These are phyloP conservation scores for Drosophila elegans DNA, from an alignment of 1,140 invertebrate genomes.

Conservation along the genomic window DNA sequence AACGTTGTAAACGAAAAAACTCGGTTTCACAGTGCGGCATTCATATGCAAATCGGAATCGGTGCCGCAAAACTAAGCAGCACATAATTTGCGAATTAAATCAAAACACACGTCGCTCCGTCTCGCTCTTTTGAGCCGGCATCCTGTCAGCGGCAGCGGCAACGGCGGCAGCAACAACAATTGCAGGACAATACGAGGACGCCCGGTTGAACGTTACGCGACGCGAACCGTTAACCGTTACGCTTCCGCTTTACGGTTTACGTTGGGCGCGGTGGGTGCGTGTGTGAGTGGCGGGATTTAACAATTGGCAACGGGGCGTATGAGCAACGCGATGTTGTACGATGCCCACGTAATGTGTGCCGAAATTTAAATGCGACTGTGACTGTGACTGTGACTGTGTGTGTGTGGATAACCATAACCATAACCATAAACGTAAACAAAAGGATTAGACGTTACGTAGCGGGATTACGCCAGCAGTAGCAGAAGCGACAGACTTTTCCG, in stretches of 20 bases:
- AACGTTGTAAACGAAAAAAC: constrained; percentile 35
- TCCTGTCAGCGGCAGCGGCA: constrained; percentile 1
- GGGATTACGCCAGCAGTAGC: constrained; percentile 53
- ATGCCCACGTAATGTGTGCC: constrained; percentile 77
- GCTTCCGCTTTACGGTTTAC: constrained; percentile 48
- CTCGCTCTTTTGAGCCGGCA: constrained; percentile 20
- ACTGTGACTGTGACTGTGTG: constrained; percentile 5
- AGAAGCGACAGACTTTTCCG: constrained; percentile 23
- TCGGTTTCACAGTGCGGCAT: constrained; percentile 57
- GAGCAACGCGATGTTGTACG: constrained; percentile 49
- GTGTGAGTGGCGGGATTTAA: constrained; percentile 36
- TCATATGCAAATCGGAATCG: constrained; percentile 55
- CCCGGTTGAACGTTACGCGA: constrained; percentile 50
- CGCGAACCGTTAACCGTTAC: constrained; percentile 69
- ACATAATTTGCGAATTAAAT: constrained; percentile 78
- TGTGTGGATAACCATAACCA: constrained; percentile 28
- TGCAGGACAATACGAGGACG: constrained; percentile 47
- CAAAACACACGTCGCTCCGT: constrained; percentile 51
- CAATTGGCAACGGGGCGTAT: constrained; percentile 68
- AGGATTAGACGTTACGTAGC: constrained; percentile 54
- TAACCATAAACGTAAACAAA: constrained; percentile 81
- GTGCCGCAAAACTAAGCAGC: constrained; percentile 19
- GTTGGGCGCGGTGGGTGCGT: constrained; percentile 12
- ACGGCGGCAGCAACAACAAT: constrained; percentile 20
- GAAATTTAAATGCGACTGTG: constrained; percentile 72